A percentile compares a stretch with the other conserved stretches of the same genome.
These are phyloP conservation scores for Tachuris rubrigastra DNA, from an alignment of 2,113 vertebrate species.

Conservation along the genomic window DNA sequence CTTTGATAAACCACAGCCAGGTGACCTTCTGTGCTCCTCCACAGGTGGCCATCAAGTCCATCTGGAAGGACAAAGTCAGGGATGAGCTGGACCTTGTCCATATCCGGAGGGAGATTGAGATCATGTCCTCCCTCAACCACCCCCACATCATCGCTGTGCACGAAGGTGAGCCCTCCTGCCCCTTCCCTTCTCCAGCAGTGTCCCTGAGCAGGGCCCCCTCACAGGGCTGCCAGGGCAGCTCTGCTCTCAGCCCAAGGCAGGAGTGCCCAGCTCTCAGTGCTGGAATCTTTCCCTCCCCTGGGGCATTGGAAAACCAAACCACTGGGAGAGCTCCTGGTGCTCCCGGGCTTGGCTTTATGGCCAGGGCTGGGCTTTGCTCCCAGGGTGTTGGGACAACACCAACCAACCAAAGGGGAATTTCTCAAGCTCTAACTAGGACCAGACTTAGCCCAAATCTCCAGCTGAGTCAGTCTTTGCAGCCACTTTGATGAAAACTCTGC, in stretches of 20 bases:
- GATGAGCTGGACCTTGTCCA: constrained; percentile 94
- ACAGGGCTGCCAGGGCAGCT: rapidly evolving
- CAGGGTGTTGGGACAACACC: not conserved
- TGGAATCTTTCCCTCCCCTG: not conserved
- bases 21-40: not conserved
- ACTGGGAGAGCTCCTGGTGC: not conserved
- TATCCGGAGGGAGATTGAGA: constrained; percentile 95
- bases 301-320: not conserved
- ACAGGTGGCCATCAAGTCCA: constrained; percentile 96
- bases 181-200: not conserved
- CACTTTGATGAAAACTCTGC: not conserved
- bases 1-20: rapidly evolving
- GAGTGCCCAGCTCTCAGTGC: not conserved
- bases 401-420: not conserved
- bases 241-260: not conserved
- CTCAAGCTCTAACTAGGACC: rapidly evolving
- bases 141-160: constrained; percentile 95
- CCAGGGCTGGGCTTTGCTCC: not conserved
- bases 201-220: rapidly evolving
- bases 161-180: constrained; percentile 81
- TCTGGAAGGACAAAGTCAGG: constrained; percentile 94
- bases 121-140: constrained; percentile 96
- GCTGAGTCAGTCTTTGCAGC: not conserved
- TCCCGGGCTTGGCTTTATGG: not conserved
- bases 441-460: not conserved